Evolutionary conservation across 2,797 vertebrate species (phyloP).

Genomic region (Onychomys arenicola): DNA sequence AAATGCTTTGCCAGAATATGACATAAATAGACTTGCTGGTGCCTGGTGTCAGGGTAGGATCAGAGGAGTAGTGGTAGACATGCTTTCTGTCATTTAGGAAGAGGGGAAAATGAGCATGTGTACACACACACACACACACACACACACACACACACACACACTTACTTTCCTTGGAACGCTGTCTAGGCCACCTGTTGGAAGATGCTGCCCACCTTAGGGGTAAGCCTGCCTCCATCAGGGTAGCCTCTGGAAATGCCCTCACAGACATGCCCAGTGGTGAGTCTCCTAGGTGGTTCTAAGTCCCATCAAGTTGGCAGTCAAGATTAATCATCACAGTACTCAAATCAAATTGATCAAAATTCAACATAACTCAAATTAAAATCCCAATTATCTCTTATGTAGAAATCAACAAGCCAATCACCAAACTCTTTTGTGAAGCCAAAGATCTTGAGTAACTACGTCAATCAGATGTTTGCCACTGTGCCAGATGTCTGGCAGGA

Average conservation of each 20-base stretch:
- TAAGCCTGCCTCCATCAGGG: neutral
- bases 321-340: neutral
- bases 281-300: neutral
- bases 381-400: neutral
- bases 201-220: neutral
- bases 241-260: neutral
- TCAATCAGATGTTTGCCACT: neutral
- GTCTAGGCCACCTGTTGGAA: neutral
- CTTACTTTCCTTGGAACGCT: neutral
- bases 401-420: neutral
- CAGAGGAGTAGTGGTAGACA: neutral
- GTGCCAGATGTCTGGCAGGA: neutral
- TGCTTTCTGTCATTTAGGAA: neutral
- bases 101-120: neutral
- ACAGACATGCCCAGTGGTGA: neutral
- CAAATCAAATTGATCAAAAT: conserved; percentile 3
- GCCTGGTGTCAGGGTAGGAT: neutral
- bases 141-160: neutral
- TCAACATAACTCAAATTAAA: conserved; percentile 14
- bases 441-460: neutral
- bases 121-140: neutral
- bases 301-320: neutral
- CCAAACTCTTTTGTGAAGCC: neutral
- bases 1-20: neutral
- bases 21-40: neutral